Percentiles rank a stretch among this genome's conserved stretches.
Evolutionary conservation across 2,113 vertebrate genomes (phyloP).

Genomic region (Prolemur simus): DNA sequence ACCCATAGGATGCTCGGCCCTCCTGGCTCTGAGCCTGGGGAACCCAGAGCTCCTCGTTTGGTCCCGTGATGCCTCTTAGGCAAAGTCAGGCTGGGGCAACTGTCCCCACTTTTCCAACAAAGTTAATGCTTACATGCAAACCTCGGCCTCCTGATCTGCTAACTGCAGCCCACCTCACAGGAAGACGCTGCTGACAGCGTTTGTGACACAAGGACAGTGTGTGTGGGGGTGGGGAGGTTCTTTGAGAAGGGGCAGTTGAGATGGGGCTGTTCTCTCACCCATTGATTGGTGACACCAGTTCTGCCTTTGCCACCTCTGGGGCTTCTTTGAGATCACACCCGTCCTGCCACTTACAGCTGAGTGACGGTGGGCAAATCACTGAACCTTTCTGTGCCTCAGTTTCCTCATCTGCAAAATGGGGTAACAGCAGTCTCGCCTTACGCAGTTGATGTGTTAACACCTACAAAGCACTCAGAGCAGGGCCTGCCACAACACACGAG

Average conservation of each 20-base stretch:
- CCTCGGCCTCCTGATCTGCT: background rate
- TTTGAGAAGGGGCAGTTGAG: background rate
- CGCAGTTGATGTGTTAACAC: accelerated
- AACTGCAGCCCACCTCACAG: background rate
- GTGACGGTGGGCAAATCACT: background rate
- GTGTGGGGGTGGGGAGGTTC: background rate
- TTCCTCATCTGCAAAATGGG: background rate
- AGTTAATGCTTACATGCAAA: background rate
- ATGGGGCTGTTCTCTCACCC: background rate
- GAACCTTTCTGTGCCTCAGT: background rate
- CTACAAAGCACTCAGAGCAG: background rate
- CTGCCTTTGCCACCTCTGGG: background rate
- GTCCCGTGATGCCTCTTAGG: background rate
- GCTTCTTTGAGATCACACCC: background rate
- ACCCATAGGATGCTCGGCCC: background rate
- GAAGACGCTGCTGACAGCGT: background rate
- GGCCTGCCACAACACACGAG: accelerated
- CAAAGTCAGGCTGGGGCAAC: background rate
- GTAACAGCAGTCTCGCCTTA: background rate
- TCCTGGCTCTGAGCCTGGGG: background rate
- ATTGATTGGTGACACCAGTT: background rate
- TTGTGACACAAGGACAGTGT: accelerated
- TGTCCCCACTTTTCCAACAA: background rate
- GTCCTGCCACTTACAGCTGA: background rate
- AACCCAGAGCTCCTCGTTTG: background rate